Base-by-base conservation (phyloP, 1,140 invertebrate species). In the Drosophila setifemur region DNA sequence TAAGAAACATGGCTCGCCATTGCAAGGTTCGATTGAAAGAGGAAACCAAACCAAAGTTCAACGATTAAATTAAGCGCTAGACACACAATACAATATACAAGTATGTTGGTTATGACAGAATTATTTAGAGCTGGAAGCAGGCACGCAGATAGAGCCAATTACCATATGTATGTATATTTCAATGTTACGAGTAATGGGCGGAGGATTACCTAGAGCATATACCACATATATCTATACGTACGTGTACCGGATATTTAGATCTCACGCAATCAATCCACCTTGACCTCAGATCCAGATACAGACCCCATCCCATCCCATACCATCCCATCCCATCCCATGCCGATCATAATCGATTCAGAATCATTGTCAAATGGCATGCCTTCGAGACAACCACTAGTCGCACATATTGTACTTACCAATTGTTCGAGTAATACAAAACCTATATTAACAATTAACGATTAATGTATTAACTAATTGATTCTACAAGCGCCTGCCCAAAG, bases 31-130 rank as follows among this genome's bases (percentile, higher is more conserved):
- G 19, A 63, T 40, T 48, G 57, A 64, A 64, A 48, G 55, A 39
- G 23, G 33, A 72, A 70, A 35, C 40, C 50, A 48, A 48, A 69
- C 71, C n/a, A n/a, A n/a, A 86, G 75, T 86, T 86, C 81, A 85
- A 86, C 81, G 81, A 86, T 81, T 85, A 85, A 81, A 86, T 86
- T 85, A 85, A 85, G 81, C 72, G 81, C 75, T 73, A 75, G 66
- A 68, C 50, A 85, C 69, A 78, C 50, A 68, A 85, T 73, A 79
- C n/a, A n/a, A n/a, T n/a, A n/a, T n/a, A n/a, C n/a, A n/a, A n/a
- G n/a, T 37, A 37, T 67, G 64, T 83, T 85, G 57, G 49, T 67
- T 67, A 83, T 67, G n/a, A 40, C 23, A 53, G 26, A 50, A 12
- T 53, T 63, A 48, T 73, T 72, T 35, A 85, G 73, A 61, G 25